Conservation (phyloP, 2,888 invertebrate species). For the Halictus quadricinctus region DNA sequence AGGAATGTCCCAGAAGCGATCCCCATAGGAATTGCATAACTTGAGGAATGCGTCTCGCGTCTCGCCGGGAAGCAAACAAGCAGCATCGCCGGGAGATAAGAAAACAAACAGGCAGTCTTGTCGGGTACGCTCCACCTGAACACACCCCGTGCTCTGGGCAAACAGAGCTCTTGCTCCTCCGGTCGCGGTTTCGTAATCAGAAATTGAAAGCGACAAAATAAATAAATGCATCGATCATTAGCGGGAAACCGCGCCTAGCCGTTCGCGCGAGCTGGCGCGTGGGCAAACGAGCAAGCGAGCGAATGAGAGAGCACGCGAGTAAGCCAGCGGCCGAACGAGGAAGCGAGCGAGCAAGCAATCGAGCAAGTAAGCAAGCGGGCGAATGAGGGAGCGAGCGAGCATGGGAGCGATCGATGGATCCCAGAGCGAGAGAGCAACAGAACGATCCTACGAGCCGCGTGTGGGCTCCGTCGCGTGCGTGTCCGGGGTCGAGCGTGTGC, state of each 20-base stretch:
- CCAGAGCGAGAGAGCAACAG: background rate
- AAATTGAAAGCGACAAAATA: constrained; percentile 52
- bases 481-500: constrained; percentile 21
- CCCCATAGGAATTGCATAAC: constrained; percentile 13
- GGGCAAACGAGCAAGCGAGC: constrained; percentile 41
- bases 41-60: background rate
- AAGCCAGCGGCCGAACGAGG: background rate
- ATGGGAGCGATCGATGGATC: background rate
- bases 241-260: constrained; percentile 17
- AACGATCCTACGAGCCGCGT: constrained; percentile 50
- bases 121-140: constrained; percentile 4
- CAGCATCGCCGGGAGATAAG: constrained; percentile 10
- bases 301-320: background rate
- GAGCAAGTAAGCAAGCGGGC: background rate
- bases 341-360: background rate
- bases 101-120: constrained; percentile 25
- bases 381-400: background rate
- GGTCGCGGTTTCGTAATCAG: constrained; percentile 36
- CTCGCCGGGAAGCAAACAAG: constrained; percentile 2
- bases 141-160: constrained; percentile 18
- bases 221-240: constrained; percentile 58
- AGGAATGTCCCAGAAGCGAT: background rate
- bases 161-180: background rate
- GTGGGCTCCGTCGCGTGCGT: constrained; percentile 31
- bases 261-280: constrained; percentile 18